Evolutionary conservation across 2,888 invertebrate species (phyloP), one percentile per base, ranked within the genome.

Genomic region (Eucera pruinosa): DNA sequence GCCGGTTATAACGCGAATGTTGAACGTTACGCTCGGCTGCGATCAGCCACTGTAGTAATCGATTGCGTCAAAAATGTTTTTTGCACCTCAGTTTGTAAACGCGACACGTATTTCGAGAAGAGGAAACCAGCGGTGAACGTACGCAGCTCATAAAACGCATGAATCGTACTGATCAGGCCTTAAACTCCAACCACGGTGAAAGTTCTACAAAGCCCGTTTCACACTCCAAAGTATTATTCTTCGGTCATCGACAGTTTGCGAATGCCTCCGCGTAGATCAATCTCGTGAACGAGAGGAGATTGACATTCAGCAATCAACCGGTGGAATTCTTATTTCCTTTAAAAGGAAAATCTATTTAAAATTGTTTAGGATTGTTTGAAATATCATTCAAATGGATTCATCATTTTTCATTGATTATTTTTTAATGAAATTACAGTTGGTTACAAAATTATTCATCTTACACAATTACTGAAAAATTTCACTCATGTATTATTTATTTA

Each of bases 101-200:
- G 39, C 30, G 48, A 66, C 78, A 64, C 66, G 77, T 71, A 67
- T 64, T 33, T 27, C 23, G 47, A 23, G 47, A 52, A 47, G 58
- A 67, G 67, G 61, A 66, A 65, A 69, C 47, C 9, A 0, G 2
- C 67, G 71, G 76, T 30, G 70, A 76, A 71, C 62, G 76, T 70
- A 64, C 67, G 33, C 25, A 58, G n/a, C 18, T 48, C 47, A 30
- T 36, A 54, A 64, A 33, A 36, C 57, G 61, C 58, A 50, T 43
- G 7, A 58, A 65, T 71, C 64, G 67, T 61, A 55, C 47, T 23
- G 61, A 67, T 74, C 71, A 20, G 18, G 50, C 39, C 64, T 58
- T 60, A 61, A 66, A 50, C 67, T 67, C 61, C 39, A 41, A 20
- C 3, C 45, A 18, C 65, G 85, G 87, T 85, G 86, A 87, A 87